Percentiles rank a stretch among this genome's conserved stretches.
These are phyloP conservation scores for Leptinotarsa juncta DNA, from an alignment of 2,888 invertebrate genomes.

Conservation along the genomic window DNA sequence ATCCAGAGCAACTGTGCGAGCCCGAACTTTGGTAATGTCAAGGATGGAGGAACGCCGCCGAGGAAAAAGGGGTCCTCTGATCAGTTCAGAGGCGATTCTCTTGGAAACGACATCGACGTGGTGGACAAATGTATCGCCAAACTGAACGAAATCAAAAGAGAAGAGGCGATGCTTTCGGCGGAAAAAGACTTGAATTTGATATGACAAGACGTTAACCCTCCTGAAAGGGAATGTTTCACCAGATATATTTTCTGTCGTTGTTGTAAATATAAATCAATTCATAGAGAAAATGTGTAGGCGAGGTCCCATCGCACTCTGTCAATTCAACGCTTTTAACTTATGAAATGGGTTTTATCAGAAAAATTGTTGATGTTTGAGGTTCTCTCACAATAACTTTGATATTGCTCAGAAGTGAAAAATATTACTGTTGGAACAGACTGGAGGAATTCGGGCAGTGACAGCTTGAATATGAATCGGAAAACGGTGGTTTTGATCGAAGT, in stretches of 20 bases:
- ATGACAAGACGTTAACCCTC: slow-evolving; percentile 63
- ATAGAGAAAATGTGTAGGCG: slow-evolving; percentile 63
- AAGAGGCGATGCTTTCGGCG: slow-evolving; percentile 50
- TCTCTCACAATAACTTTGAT: neutral
- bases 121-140: slow-evolving; percentile 51
- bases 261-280: slow-evolving; percentile 64
- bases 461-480: no score
- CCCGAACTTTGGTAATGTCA: slow-evolving; percentile 49
- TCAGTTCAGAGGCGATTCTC: slow-evolving; percentile 36
- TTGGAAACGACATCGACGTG: slow-evolving; percentile 45
- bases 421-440: no score
- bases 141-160: slow-evolving; percentile 54
- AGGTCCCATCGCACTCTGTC: slow-evolving; percentile 23
- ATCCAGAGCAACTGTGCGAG: slow-evolving; percentile 59
- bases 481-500: no score
- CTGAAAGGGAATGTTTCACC: slow-evolving; percentile 62
- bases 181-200: slow-evolving; percentile 57
- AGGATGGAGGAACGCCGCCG: slow-evolving; percentile 6
- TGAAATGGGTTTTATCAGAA: neutral
- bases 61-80: slow-evolving; percentile 36
- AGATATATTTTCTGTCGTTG: slow-evolving; percentile 66
- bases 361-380: neutral
- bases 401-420: neutral
- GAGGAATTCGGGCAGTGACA: no score
- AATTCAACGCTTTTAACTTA: slow-evolving; percentile 26